phyloP scores from a whole-genome alignment of 2,113 vertebrate genomes.

The Cyphomyrus discorhynchus region DNA sequence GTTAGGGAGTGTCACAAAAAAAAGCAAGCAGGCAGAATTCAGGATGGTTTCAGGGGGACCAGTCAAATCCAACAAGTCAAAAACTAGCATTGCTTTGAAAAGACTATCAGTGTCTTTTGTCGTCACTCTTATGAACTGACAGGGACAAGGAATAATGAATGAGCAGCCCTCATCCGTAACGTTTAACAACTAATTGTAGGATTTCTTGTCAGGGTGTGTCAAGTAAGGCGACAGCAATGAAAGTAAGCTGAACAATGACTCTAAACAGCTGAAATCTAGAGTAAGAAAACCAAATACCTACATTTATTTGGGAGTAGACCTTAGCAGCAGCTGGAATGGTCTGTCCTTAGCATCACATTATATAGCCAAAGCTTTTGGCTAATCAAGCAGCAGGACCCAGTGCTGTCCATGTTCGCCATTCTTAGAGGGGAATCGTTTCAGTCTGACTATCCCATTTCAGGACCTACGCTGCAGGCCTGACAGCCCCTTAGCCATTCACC shows the following conservation, averaged over 20 bases:
- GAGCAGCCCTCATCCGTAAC: not conserved
- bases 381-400: not conserved
- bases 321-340: not conserved
- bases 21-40: not conserved
- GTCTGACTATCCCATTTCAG: not conserved
- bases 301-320: not conserved
- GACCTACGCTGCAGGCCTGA: not conserved
- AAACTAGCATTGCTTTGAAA: not conserved
- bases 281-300: not conserved
- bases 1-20: not conserved
- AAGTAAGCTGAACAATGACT: not conserved
- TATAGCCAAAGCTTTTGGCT: not conserved
- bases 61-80: not conserved
- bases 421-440: not conserved
- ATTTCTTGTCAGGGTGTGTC: not conserved
- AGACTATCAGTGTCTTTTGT: not conserved
- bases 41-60: not conserved
- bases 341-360: not conserved
- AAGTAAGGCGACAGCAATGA: not conserved
- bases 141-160: not conserved
- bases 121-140: not conserved
- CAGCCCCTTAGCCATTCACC: not conserved
- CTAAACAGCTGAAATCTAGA: not conserved
- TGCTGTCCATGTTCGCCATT: not conserved
- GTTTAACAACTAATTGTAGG: not conserved